A percentile compares a stretch with the other conserved stretches of the same genome.
These are phyloP conservation scores for Lasioglossum villosulum DNA, from an alignment of 2,888 invertebrate species.

Conservation along the genomic window DNA sequence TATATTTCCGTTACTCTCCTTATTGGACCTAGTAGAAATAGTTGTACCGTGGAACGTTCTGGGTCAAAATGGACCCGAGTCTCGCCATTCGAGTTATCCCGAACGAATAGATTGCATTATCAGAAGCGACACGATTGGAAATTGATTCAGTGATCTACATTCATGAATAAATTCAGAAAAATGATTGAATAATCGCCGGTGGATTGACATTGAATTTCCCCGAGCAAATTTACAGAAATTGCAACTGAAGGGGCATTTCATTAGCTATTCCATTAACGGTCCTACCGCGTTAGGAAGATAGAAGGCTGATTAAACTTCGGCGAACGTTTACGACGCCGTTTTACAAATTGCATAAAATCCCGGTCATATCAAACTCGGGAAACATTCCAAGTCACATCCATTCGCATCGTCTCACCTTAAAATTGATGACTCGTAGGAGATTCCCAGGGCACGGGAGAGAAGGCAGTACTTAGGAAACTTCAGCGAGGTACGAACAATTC, in stretches of 20 bases:
- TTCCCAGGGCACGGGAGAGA: not conserved
- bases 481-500: slow-evolving; percentile 4
- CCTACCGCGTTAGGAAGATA: not conserved
- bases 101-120: too few relatives aligned
- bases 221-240: not conserved
- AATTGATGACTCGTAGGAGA: slow-evolving; percentile 8
- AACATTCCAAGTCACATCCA: slow-evolving; percentile 8
- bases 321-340: not conserved
- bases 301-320: slow-evolving; percentile 6
- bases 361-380: not conserved
- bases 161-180: not conserved
- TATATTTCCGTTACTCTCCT: too few relatives aligned
- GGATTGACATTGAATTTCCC: not conserved
- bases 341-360: slow-evolving; percentile 10
- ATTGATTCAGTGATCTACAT: not conserved
- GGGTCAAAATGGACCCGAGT: too few relatives aligned
- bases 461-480: not conserved
- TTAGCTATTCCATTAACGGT: slow-evolving; percentile 2
- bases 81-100: too few relatives aligned
- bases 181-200: not conserved
- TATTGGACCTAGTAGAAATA: too few relatives aligned
- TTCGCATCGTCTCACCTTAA: not conserved
- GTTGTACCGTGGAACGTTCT: too few relatives aligned
- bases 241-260: not conserved
- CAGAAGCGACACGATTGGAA: not conserved